phyloP scores from a whole-genome alignment of 2,113 vertebrate species.

The Antigone vipio region DNA sequence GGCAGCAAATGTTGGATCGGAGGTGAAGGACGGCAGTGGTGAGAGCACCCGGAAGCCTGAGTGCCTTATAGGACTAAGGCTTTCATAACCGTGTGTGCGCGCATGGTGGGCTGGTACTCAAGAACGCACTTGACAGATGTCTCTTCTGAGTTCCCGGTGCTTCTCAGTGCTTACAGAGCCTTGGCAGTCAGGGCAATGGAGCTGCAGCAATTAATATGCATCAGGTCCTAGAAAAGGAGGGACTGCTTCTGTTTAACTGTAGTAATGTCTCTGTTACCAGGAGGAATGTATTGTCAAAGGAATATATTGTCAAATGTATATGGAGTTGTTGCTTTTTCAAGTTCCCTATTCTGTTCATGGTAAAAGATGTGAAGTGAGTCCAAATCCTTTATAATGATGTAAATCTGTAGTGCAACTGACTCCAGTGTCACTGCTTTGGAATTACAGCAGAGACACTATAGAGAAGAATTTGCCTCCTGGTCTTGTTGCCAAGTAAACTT shows the following conservation, averaged over 20 bases:
- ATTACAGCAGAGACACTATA: not conserved
- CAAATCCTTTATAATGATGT: not conserved
- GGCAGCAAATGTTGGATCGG: not conserved
- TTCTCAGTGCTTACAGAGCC: not conserved
- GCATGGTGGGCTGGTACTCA: not conserved
- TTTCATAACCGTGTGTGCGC: not conserved
- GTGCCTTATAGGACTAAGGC: not conserved
- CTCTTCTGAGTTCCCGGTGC: not conserved
- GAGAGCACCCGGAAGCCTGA: not conserved
- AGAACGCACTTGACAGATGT: not conserved
- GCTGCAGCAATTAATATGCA: not conserved
- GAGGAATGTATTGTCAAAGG: not conserved
- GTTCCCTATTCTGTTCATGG: not conserved
- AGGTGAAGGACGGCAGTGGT: not conserved
- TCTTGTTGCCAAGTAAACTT: constrained; percentile 25
- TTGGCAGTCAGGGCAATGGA: not conserved
- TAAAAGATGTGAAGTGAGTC: not conserved
- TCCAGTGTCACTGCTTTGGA: not conserved
- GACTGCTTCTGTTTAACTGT: not conserved
- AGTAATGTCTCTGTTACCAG: not conserved
- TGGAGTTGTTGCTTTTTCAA: not conserved
- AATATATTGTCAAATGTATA: not conserved
- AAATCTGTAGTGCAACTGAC: not conserved
- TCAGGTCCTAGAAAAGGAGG: not conserved
- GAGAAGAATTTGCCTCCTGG: not conserved